phyloP scores from a whole-genome alignment of 1,140 invertebrate species.

The Drosophila kanapiae region DNA sequence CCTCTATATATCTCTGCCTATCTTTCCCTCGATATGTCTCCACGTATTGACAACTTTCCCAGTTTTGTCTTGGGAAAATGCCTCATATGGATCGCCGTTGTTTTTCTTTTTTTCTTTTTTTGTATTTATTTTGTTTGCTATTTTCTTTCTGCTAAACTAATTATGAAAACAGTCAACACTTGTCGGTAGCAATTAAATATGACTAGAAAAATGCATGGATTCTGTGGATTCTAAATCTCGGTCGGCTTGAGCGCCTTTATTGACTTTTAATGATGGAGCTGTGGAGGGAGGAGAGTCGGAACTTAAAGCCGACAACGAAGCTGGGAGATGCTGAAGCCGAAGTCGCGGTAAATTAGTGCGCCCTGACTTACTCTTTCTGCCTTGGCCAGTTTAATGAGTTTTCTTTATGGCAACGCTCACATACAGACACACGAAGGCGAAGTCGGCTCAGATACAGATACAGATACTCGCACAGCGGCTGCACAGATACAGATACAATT shows the following conservation, averaged over 20 bases:
- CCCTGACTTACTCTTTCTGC: conserved; percentile 45
- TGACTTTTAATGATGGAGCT: conserved; percentile 76
- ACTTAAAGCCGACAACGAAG: neutral
- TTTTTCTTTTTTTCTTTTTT: conserved; percentile 1
- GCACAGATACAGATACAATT: conserved; percentile 30
- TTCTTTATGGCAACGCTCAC: conserved; percentile 75
- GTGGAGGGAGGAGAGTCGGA: neutral
- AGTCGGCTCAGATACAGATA: conserved; percentile 26
- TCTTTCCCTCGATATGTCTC: too few relatives aligned
- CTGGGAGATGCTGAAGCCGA: neutral
- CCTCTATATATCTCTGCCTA: neutral
- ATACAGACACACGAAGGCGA: conserved; percentile 10
- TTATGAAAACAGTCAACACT: conserved; percentile 65
- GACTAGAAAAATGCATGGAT: conserved; percentile 45
- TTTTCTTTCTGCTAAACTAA: conserved; percentile 65
- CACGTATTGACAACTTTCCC: conserved; percentile 38
- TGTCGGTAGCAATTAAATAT: conserved; percentile 40
- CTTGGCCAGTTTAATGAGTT: conserved; percentile 78
- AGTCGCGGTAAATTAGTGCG: conserved; percentile 62
- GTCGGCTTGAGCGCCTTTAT: conserved; percentile 55
- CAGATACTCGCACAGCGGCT: conserved; percentile 17
- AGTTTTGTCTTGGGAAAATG: conserved; percentile 54
- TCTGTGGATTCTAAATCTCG: conserved; percentile 38
- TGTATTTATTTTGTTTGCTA: neutral
- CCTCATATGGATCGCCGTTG: conserved; percentile 60